These are phyloP conservation scores for Erinaceus europaeus DNA, from an alignment of 2,113 vertebrate genomes.

Conservation along the genomic window DNA sequence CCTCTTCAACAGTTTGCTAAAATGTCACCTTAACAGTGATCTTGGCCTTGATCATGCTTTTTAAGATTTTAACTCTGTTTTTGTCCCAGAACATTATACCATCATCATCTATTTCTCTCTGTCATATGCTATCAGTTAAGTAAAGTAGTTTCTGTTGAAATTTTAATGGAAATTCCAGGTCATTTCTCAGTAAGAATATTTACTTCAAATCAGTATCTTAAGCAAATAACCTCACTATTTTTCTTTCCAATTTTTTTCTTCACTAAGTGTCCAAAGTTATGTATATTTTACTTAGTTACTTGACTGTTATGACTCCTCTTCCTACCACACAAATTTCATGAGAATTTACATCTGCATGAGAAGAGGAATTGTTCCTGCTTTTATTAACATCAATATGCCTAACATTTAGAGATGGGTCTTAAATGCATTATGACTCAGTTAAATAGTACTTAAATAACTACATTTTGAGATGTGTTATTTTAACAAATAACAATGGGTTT, in stretches of 20 bases:
- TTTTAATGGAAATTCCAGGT: not conserved
- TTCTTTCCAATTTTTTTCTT: not conserved
- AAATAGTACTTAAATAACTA: not conserved
- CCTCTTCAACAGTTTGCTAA: not conserved
- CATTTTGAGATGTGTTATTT: not conserved
- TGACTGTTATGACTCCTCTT: not conserved
- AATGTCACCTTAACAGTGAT: too few species aligned
- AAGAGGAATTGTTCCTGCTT: not conserved
- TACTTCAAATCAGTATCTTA: not conserved
- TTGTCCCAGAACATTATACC: not conserved
- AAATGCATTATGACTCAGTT: not conserved
- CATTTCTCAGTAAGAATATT: not conserved
- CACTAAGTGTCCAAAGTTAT: not conserved
- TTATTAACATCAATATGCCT: not conserved
- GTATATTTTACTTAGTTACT: not conserved
- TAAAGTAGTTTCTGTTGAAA: not conserved
- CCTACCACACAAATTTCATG: not conserved
- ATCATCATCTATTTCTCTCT: not conserved
- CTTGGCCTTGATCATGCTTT: not conserved
- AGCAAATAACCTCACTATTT: not conserved
- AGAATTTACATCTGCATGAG: not conserved
- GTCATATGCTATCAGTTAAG: not conserved
- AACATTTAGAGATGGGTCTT: not conserved
- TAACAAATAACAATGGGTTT: not conserved
- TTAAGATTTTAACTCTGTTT: not conserved